Evolutionary conservation across 2,888 invertebrate species (phyloP).

Genomic region (Acanthoscelides obtectus): DNA sequence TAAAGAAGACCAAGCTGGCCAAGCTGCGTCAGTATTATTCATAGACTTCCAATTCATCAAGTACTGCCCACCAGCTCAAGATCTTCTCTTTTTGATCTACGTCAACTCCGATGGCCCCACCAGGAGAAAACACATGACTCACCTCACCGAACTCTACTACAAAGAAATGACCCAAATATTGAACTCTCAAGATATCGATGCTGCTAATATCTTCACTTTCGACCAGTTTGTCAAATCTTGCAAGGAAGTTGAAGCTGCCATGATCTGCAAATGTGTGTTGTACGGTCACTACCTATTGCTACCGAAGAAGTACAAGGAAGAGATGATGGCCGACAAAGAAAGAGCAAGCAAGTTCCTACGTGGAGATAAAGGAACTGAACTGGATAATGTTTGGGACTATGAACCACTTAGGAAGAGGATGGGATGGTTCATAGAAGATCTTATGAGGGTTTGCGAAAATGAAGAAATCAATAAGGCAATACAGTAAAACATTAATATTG

Average conservation of each 20-base stretch:
- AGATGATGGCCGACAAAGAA: constrained; percentile 21
- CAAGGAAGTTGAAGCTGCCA: constrained; percentile 22
- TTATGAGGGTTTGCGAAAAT: constrained; percentile 14
- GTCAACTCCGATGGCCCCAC: constrained; percentile 18
- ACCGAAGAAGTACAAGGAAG: constrained; percentile 21
- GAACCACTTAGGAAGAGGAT: constrained; percentile 5
- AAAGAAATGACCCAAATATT: constrained; percentile 20
- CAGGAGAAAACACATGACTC: constrained; percentile 19
- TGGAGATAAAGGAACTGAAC: constrained; percentile 22
- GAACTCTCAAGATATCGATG: constrained; percentile 14
- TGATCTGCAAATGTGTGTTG: constrained; percentile 17
- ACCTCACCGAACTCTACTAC: constrained; percentile 24
- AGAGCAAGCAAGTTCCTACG: constrained; percentile 13
- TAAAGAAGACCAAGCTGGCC: background rate
- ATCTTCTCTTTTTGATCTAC: constrained; percentile 47
- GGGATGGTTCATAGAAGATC: constrained; percentile 9
- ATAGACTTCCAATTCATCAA: constrained; percentile 35
- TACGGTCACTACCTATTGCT: constrained; percentile 19
- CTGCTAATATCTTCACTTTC: constrained; percentile 20
- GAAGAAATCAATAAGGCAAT: too few relatives aligned
- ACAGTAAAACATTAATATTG: too few relatives aligned
- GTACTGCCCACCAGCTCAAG: constrained; percentile 61
- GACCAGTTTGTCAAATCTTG: constrained; percentile 23
- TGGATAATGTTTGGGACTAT: too few relatives aligned
- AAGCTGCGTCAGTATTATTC: constrained; percentile 22